Percentiles rank a stretch among this genome's conserved stretches.
These are phyloP conservation scores for Zingel zingel DNA, from an alignment of 2,113 vertebrate species.

Conservation along the genomic window DNA sequence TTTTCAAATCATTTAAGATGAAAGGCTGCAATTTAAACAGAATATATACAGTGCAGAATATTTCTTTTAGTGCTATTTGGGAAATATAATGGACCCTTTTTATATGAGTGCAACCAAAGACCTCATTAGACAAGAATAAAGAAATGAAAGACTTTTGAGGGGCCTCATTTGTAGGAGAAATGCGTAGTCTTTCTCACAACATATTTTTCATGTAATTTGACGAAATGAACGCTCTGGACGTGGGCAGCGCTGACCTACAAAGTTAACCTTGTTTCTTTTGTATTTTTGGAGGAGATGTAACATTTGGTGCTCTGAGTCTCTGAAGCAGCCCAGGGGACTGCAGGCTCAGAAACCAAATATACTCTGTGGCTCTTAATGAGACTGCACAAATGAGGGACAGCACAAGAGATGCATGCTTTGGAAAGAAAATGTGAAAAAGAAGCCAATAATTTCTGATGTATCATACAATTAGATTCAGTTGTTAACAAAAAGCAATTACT, in stretches of 20 bases:
- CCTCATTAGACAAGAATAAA: slow-evolving; percentile 10
- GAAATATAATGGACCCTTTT: neutral
- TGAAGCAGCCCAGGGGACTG: slow-evolving; percentile 29
- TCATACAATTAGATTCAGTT: slow-evolving; percentile 10
- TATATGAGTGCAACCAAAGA: neutral
- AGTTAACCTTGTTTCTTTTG: slow-evolving; percentile 62
- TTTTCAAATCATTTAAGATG: neutral
- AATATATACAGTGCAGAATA: neutral
- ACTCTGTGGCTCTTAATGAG: slow-evolving; percentile 41
- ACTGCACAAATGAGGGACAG: slow-evolving; percentile 33
- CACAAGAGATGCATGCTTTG: neutral
- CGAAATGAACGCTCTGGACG: slow-evolving; percentile 18
- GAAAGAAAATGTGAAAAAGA: neutral
- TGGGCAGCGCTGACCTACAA: slow-evolving; percentile 43
- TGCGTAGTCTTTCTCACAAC: neutral
- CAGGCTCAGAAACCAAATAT: slow-evolving; percentile 26
- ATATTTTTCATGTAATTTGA: slow-evolving; percentile 20
- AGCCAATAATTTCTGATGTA: neutral
- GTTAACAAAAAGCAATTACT: slow-evolving; percentile 12
- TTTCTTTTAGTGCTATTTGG: neutral
- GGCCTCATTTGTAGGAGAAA: slow-evolving; percentile 28
- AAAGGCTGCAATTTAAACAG: neutral
- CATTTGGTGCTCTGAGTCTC: slow-evolving; percentile 50
- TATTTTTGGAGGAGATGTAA: slow-evolving; percentile 41
- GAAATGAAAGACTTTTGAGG: neutral